These are phyloP conservation scores for Brachypterus glaber DNA, from an alignment of 2,888 invertebrate genomes.

Conservation along the genomic window DNA sequence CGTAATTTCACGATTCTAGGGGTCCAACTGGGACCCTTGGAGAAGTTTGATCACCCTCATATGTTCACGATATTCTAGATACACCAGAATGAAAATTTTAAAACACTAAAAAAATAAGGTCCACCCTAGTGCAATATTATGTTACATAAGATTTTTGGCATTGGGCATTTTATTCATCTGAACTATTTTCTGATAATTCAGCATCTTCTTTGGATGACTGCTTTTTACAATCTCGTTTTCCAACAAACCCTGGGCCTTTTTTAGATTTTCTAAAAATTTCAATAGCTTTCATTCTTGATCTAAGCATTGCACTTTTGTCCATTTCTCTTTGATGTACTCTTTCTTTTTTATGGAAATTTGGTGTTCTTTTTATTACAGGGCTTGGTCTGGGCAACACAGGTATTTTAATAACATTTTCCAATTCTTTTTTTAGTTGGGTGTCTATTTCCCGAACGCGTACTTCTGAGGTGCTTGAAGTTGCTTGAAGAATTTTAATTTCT, in stretches of 20 bases:
- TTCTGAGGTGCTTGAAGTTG: slow-evolving; percentile 26
- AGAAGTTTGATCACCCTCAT: no score
- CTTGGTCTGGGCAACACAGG: slow-evolving; percentile 13
- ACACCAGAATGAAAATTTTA: no score
- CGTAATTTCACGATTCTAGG: no score
- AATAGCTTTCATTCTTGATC: slow-evolving; percentile 66
- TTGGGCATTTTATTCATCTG: slow-evolving; percentile 3
- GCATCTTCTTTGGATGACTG: slow-evolving; percentile 51
- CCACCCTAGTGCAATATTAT: no score
- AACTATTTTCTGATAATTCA: slow-evolving; percentile 55
- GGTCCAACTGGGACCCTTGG: no score
- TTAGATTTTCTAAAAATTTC: slow-evolving; percentile 60
- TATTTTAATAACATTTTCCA: slow-evolving; percentile 25
- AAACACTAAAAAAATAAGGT: no score
- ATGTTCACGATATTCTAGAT: no score
- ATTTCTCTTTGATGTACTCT: slow-evolving; percentile 66
- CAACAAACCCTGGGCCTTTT: slow-evolving; percentile 48
- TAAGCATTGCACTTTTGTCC: slow-evolving; percentile 52
- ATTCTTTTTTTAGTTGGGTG: slow-evolving; percentile 22
- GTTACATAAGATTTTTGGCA: no score
- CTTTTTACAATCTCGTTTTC: slow-evolving; percentile 39
- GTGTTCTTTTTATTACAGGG: slow-evolving; percentile 27
- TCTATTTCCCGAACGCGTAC: slow-evolving; percentile 30
- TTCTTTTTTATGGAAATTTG: slow-evolving; percentile 41
- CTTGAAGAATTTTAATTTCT: slow-evolving; percentile 28